Evolutionary conservation across 2,113 vertebrate species (phyloP), one percentile per base, ranked within the genome.

Genomic region (Mirza zaza): DNA sequence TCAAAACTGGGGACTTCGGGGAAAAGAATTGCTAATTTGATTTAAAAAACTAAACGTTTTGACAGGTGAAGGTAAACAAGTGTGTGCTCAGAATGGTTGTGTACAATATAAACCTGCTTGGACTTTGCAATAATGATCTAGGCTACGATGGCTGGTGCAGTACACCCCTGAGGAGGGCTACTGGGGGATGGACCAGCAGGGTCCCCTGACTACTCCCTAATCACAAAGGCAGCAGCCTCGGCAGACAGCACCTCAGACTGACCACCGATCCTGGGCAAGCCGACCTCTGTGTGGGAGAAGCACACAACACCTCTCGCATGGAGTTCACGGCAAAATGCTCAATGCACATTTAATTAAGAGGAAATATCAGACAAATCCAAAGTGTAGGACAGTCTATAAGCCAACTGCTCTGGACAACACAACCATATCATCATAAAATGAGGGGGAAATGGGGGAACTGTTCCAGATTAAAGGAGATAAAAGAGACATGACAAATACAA

Each of bases 371-470:
- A 45, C 57, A 61, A 52, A 52, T 9, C 59, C 63, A 12, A 27
- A 3, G 50, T 2, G 52, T 0, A 27, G 61, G 76, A 13, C 6
- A 8, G 3, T 32, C 20, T 4, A 6, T 1, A 23, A 20, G 34
- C 59, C 18, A 6, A 11, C 52, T 2, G 25, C 23, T 21, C 6
- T 21, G 45, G 52, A 25, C 17, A 18, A 34, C 5, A 52, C 5
- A 42, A 27, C 65, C n/a, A 45, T 1, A 32, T 0, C 63, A 18
- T 1, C 48, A 8, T 1, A 3, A 13, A 14, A 9, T 14, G 6
- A 0, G 1, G 1, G 27, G 8, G 4, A 13, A 21, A 15, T 0
- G 6, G 1, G 2, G 34, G 14, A 0, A 0, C 2, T 1, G 6
- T 12, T 25, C 34, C n/a, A 34, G 50, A 5, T 2, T 2, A 25